Evolutionary conservation across 92 coral and sea anemone genomes (phyloP).

Genomic region (Palythoa heliodiscus): DNA sequence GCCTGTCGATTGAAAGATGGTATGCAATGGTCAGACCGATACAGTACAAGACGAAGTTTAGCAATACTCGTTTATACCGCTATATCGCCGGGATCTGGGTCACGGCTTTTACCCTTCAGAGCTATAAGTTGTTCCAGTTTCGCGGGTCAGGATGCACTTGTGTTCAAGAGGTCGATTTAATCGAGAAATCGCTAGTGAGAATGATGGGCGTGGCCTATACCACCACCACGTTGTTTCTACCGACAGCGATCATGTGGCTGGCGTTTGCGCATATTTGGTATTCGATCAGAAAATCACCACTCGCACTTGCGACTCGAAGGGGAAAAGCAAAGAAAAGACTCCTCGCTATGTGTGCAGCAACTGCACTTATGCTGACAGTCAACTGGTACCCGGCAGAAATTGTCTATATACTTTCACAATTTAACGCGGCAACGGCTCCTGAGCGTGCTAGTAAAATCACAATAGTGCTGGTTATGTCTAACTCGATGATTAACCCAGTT

Average conservation of each 20-base stretch:
- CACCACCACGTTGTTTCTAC: not conserved
- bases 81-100: constrained; percentile 2
- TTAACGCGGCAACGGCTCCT: not conserved
- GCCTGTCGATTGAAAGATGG: constrained; percentile 88
- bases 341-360: constrained; percentile 16
- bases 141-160: not conserved
- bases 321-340: constrained; percentile 18
- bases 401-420: not conserved
- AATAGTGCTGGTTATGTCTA: not conserved
- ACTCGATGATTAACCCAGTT: constrained; percentile 22
- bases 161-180: no score
- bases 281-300: not conserved
- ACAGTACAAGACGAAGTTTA: constrained; percentile 37
- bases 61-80: not conserved
- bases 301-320: not conserved
- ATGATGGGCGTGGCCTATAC: not conserved
- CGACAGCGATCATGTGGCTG: constrained; percentile 18
- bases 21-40: constrained; percentile 72
- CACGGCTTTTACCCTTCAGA: not conserved
- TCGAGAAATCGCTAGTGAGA: not conserved
- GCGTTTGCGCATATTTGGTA: constrained; percentile 29
- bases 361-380: not conserved
- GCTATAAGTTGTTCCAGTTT: not conserved
- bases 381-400: constrained; percentile 12
- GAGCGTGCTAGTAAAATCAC: not conserved